Percentiles rank a stretch among this genome's conserved stretches.
Evolutionary conservation across 2,888 invertebrate genomes (phyloP).

Genomic region (Caenorhabditis doughertyi): DNA sequence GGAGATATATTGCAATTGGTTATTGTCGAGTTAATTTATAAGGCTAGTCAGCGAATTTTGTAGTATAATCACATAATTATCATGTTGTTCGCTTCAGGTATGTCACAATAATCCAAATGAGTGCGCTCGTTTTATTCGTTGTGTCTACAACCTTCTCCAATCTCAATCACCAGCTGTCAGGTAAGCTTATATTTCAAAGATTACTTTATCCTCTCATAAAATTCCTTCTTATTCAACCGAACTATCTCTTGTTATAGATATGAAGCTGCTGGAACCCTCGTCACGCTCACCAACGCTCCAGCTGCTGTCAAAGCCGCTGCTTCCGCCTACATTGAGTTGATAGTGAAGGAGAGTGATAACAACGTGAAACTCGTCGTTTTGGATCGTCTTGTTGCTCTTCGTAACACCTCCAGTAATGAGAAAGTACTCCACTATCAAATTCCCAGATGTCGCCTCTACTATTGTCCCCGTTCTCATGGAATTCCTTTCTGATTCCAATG

Average conservation of each 20-base stretch:
- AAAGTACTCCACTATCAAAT: conserved; percentile 84
- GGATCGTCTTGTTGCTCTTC: conserved; percentile 92
- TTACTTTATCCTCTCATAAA: too few relatives aligned
- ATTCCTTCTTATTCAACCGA: too few relatives aligned
- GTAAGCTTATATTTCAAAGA: too few relatives aligned
- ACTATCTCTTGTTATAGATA: conserved; percentile 84
- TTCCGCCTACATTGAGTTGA: conserved; percentile 97
- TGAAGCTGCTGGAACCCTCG: conserved; percentile 98
- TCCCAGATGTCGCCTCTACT: conserved; percentile 94
- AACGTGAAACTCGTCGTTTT: conserved; percentile 98
- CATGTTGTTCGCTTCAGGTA: conserved; percentile 86
- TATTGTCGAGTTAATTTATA: conserved; percentile 98
- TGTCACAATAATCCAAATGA: conserved; percentile 97
- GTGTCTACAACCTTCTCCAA: conserved; percentile 97
- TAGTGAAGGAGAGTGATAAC: conserved; percentile 99
- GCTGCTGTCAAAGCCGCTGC: conserved; percentile 98
- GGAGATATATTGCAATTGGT: conserved; percentile 98
- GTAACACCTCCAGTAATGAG: conserved; percentile 84
- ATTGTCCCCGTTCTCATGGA: conserved; percentile 95
- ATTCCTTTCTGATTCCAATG: conserved; percentile 88
- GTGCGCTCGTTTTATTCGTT: conserved; percentile 96
- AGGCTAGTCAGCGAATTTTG: too few relatives aligned
- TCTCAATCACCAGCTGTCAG: conserved; percentile 96
- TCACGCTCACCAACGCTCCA: conserved; percentile 97
- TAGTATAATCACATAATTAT: not conserved